Percentiles rank a stretch among this genome's conserved stretches.
Evolutionary conservation across 2,113 vertebrate species (phyloP).

Genomic region (Panthera uncia): DNA sequence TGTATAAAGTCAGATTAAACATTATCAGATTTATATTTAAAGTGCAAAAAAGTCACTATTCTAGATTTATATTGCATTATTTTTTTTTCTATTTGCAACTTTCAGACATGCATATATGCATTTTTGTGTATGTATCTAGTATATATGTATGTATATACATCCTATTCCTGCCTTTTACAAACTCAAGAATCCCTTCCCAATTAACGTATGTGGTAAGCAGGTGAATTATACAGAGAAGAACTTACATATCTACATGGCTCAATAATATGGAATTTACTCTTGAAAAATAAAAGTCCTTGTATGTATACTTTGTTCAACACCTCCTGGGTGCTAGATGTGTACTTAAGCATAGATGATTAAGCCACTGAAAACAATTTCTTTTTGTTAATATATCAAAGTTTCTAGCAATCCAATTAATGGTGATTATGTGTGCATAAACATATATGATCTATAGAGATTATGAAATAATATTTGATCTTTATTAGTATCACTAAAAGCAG

Average conservation of each 20-base stretch:
- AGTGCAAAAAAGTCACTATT: background rate
- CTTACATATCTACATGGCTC: background rate
- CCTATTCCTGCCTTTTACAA: background rate
- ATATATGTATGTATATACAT: background rate
- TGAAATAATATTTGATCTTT: background rate
- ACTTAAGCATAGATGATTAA: background rate
- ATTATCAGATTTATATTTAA: background rate
- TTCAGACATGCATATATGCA: background rate
- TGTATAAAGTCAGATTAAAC: background rate
- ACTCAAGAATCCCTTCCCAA: background rate
- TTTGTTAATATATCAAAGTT: background rate
- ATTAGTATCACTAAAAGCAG: constrained; percentile 1
- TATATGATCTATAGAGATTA: background rate
- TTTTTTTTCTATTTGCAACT: constrained; percentile 34
- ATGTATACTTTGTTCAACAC: background rate
- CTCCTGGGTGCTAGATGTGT: background rate
- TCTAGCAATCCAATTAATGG: background rate
- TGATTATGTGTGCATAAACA: background rate
- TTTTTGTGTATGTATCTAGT: background rate
- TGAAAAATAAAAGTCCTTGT: background rate
- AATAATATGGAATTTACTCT: constrained; percentile 30
- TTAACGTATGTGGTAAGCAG: background rate
- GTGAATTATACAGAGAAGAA: background rate
- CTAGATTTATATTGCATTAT: background rate
- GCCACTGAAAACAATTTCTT: background rate